Evolutionary conservation across 2,797 vertebrate genomes (phyloP).

Genomic region (Podarcis siculus): DNA sequence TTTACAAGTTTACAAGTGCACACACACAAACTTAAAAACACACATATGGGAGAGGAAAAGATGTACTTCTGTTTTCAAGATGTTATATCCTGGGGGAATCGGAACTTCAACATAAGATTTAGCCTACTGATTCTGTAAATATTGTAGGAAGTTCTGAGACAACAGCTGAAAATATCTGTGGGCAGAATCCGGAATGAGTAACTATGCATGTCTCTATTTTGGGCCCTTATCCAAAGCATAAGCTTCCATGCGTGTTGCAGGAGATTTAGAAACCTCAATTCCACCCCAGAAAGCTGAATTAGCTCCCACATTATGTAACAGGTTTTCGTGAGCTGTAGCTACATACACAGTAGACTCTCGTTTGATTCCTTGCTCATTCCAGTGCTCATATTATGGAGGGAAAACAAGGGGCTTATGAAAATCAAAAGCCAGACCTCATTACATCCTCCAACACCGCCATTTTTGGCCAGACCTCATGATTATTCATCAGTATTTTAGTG

Average conservation of each 20-base stretch:
- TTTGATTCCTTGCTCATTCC: not conserved
- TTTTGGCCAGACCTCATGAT: too few relatives aligned
- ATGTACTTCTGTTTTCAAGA: not conserved
- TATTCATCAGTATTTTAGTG: too few relatives aligned
- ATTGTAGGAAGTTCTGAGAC: constrained; percentile 1
- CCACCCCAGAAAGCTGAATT: not conserved
- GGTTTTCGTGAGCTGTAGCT: not conserved
- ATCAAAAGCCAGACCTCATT: too few relatives aligned
- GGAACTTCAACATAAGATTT: not conserved
- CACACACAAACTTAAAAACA: not conserved
- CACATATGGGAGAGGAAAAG: not conserved
- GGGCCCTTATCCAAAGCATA: not conserved
- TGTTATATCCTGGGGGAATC: constrained; percentile 1
- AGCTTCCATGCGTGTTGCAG: not conserved
- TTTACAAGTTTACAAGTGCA: constrained; percentile 10
- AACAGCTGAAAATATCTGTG: constrained; percentile 3
- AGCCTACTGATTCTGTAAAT: constrained; percentile 13
- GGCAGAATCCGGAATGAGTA: not conserved
- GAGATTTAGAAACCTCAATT: not conserved
- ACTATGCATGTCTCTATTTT: not conserved
- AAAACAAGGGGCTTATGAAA: not conserved
- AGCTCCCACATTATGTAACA: not conserved
- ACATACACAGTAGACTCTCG: not conserved
- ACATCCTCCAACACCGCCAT: fast-evolving
- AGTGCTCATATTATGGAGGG: not conserved